Base-by-base conservation (phyloP, 2,888 invertebrate species). In the Poecilus cupreus region DNA sequence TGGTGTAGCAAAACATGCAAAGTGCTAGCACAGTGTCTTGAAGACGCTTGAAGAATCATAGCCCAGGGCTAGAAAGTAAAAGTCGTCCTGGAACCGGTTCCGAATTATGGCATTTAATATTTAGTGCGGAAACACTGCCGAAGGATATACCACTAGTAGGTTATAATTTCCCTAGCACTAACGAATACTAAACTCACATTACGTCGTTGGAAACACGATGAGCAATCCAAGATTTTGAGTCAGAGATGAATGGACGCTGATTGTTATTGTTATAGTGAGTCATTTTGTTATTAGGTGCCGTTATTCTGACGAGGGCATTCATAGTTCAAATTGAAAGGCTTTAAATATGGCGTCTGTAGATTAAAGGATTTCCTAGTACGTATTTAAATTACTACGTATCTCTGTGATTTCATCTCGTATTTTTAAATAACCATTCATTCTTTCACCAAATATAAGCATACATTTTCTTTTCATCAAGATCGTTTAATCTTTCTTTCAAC, bases 81-180 rank as follows among this genome's bases (percentile, higher is more conserved):
- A 72, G 72, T 46, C 46, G 72, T 22, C 46, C 46, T 46, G 46
- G 46, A 72, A 72, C 72, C 72, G 72, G 72, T 72, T 72, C 46
- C 72, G 32, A 72, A 72, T 72, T 72, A 72, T 72, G 68, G 60
- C 37, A 72, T 72, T 72, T 72, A 72, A 46, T 72, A 46, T 72
- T 72, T 72, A 72, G 72, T 72, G 72, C 72, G 72, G 46, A 46
- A 72, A 32, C 64, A 26, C 60, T 26, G 60, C 24, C 60, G n/a
- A 60, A 60, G 26, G 13, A 60, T 60, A 60, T 5, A 26, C 10
- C 60, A 60, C 60, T 60, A 60, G 22, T 26, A 60, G 43, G 16
- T 51, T 68, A 68, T 60, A 68, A 37, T 68, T 37, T 68, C 16
- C 37, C 10, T 5, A 13, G 16, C 20, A 68, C 20, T 37, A 10